These are phyloP conservation scores for Lycocerus yunnanus DNA, from an alignment of 2,888 invertebrate genomes.

Conservation along the genomic window DNA sequence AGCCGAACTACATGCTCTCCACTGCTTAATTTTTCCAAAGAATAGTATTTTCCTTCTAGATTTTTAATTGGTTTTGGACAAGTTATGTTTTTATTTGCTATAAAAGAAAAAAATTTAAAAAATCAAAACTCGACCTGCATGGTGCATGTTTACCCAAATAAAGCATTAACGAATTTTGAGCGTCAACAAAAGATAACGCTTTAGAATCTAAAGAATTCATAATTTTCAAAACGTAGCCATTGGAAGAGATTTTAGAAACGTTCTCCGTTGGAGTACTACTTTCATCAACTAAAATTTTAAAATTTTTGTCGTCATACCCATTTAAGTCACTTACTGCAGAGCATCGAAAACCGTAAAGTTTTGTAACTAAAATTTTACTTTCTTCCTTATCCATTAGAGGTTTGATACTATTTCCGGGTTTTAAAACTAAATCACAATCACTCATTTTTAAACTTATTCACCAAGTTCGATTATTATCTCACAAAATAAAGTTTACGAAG, in stretches of 20 bases:
- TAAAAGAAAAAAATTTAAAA: conserved; percentile 11
- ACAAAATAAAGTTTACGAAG: conserved; percentile 26
- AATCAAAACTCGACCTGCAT: conserved; percentile 32
- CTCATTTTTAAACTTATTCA: conserved; percentile 26
- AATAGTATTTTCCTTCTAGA: conserved; percentile 66
- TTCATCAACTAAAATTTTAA: conserved; percentile 64
- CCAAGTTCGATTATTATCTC: background rate
- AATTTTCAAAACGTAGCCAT: conserved; percentile 80
- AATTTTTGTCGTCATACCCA: conserved; percentile 82
- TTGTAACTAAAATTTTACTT: conserved; percentile 60
- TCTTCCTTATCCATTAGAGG: conserved; percentile 61
- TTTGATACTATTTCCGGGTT: conserved; percentile 63
- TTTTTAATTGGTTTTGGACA: conserved; percentile 76
- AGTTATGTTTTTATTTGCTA: conserved; percentile 62
- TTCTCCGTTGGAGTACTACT: background rate
- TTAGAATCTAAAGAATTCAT: conserved; percentile 81
- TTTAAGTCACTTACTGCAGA: conserved; percentile 65
- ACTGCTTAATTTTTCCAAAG: conserved; percentile 59
- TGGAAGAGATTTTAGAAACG: conserved; percentile 62
- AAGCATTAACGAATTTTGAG: conserved; percentile 75
- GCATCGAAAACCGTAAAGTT: conserved; percentile 68
- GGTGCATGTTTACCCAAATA: conserved; percentile 62
- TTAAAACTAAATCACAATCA: conserved; percentile 43
- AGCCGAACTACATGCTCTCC: conserved; percentile 72
- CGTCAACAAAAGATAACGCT: conserved; percentile 69